These are phyloP conservation scores for Chirona hameri DNA, from an alignment of 2,888 invertebrate genomes.

Conservation along the genomic window DNA sequence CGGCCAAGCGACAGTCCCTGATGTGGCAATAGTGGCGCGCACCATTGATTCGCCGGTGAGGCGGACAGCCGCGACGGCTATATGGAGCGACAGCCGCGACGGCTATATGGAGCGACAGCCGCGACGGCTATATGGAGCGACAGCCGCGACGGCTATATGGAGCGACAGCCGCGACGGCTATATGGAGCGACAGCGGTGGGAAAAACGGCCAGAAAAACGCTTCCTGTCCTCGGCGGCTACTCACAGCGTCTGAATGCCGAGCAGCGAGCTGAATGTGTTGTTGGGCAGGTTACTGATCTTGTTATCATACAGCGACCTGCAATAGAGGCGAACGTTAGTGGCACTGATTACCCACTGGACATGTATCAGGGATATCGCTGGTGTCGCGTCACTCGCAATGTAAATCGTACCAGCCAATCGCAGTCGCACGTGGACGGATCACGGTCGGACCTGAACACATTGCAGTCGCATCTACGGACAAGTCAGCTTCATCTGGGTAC, in stretches of 20 bases:
- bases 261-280: slow-evolving; percentile 87
- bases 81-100: not conserved
- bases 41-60: not conserved
- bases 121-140: not conserved
- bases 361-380: no score
- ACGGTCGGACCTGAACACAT: no score
- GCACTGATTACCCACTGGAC: not conserved
- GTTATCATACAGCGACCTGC: slow-evolving; percentile 94
- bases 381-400: no score
- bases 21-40: not conserved
- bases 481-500: no score
- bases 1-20: not conserved
- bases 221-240: slow-evolving; percentile 51
- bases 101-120: not conserved
- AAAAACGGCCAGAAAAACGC: not conserved
- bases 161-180: not conserved
- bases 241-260: slow-evolving; percentile 93
- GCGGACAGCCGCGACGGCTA: not conserved
- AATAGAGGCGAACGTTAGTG: slow-evolving; percentile 43
- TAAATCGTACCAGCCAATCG: no score
- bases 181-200: not conserved
- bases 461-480: no score
- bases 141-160: no score
- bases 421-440: no score
- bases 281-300: slow-evolving; percentile 92